Evolutionary conservation across 2,888 invertebrate genomes (phyloP).

Genomic region (Pseudanteris insignis): DNA sequence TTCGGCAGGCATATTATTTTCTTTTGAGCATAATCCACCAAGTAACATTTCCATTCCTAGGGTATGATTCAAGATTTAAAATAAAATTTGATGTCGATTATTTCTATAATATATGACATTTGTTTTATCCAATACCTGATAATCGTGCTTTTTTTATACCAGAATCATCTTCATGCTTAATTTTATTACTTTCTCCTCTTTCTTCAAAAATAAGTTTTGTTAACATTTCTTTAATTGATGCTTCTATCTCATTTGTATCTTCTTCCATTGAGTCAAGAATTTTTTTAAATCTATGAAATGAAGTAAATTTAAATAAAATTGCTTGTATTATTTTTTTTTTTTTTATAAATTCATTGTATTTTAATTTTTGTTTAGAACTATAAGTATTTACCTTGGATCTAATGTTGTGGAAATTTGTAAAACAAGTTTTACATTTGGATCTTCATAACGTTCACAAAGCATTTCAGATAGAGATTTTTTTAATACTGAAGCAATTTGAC

Average conservation of each 20-base stretch:
- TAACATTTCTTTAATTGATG: slow-evolving; percentile 64
- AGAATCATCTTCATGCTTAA: slow-evolving; percentile 54
- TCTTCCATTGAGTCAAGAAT: slow-evolving; percentile 67
- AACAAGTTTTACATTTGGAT: slow-evolving; percentile 61
- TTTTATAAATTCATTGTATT: too few species aligned
- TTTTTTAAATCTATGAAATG: slow-evolving; percentile 63
- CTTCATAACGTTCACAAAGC: slow-evolving; percentile 63
- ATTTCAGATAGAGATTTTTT: slow-evolving; percentile 64
- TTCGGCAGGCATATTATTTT: slow-evolving; percentile 62
- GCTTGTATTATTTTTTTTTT: too few species aligned
- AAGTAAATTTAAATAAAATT: too few species aligned
- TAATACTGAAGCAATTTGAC: slow-evolving; percentile 58
- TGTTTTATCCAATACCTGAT: too few species aligned
- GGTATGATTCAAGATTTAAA: too few species aligned
- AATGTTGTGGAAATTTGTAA: slow-evolving; percentile 67
- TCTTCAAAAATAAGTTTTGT: slow-evolving; percentile 62
- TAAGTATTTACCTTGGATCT: slow-evolving; percentile 62
- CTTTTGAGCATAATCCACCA: slow-evolving; percentile 56
- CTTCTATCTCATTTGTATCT: slow-evolving; percentile 61
- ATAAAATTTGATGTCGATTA: background rate
- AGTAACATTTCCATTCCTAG: slow-evolving; percentile 66
- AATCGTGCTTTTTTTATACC: slow-evolving; percentile 60
- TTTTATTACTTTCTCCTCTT: slow-evolving; percentile 48
- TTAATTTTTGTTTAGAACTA: too few species aligned
- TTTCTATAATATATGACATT: too few species aligned